A percentile compares a stretch with the other conserved stretches of the same genome.
Evolutionary conservation across 2,113 vertebrate genomes (phyloP).

Genomic region (Microtus ochrogaster): DNA sequence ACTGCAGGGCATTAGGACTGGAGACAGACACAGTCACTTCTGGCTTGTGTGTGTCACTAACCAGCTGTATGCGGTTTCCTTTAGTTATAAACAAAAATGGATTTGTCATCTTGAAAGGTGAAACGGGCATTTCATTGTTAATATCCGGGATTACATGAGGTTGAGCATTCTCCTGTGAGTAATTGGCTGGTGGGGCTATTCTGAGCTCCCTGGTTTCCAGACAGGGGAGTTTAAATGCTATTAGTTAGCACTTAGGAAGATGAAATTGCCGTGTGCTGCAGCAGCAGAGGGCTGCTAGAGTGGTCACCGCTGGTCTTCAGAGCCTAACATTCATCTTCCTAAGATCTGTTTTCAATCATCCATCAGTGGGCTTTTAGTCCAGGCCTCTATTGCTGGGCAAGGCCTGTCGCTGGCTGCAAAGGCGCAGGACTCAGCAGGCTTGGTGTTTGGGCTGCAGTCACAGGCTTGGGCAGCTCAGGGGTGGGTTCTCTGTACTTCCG

Average conservation of each 20-base stretch:
- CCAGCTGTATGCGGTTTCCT: background rate
- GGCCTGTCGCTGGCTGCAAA: background rate
- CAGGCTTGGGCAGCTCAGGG: background rate
- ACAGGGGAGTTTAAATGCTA: background rate
- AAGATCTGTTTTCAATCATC: slow-evolving; percentile 56
- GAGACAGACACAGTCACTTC: no score
- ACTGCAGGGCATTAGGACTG: background rate
- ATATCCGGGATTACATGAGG: background rate
- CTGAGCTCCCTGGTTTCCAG: slow-evolving; percentile 9
- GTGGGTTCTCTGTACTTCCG: background rate
- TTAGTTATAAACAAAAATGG: slow-evolving; percentile 40
- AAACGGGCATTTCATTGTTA: slow-evolving; percentile 58
- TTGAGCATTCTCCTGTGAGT: slow-evolving; percentile 5
- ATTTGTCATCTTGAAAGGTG: slow-evolving; percentile 33
- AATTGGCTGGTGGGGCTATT: background rate
- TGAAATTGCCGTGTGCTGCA: background rate
- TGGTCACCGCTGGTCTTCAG: background rate
- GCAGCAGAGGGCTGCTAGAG: slow-evolving; percentile 36
- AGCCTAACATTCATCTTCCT: slow-evolving; percentile 49
- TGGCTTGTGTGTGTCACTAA: background rate
- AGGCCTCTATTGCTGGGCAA: background rate
- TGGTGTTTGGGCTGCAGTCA: background rate
- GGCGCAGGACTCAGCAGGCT: background rate
- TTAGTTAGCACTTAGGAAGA: slow-evolving; percentile 59
- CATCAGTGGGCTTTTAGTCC: background rate